Percentiles rank a stretch among this genome's conserved stretches.
Conservation (phyloP, 53 echinoderm and acorn worm genomes). For the Hippasteria phrygiana region DNA sequence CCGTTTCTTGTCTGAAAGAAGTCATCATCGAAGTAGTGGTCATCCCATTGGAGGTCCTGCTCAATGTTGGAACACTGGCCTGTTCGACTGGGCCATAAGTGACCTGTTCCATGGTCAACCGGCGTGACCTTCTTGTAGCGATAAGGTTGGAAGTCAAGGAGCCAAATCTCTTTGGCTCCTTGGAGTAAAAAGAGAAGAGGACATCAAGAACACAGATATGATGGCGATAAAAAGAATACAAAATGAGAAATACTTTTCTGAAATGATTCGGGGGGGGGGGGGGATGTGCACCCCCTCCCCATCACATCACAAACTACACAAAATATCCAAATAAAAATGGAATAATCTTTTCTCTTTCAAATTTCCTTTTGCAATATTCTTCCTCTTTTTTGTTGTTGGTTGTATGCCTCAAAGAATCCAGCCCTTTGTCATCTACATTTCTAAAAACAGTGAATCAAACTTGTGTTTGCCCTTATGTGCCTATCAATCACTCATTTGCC, state of each 20-base stretch:
- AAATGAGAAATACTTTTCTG: neutral
- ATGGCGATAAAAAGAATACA: neutral
- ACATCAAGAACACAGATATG: neutral
- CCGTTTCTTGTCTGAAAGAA: slow-evolving; percentile 65
- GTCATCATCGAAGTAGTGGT: slow-evolving; percentile 74
- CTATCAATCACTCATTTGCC: too few relatives aligned
- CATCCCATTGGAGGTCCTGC: slow-evolving; percentile 32
- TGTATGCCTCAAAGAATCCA: too few relatives aligned
- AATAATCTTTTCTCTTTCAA: too few relatives aligned
- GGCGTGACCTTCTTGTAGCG: slow-evolving; percentile 43
- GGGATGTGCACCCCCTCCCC: too few relatives aligned
- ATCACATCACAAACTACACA: too few relatives aligned
- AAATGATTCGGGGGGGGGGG: too few relatives aligned
- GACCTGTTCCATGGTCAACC: slow-evolving; percentile 50
- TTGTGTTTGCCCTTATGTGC: too few relatives aligned
- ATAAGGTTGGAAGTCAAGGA: slow-evolving; percentile 86
- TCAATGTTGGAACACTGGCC: slow-evolving; percentile 78
- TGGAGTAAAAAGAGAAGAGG: neutral
- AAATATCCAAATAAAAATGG: too few relatives aligned
- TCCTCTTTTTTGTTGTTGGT: too few relatives aligned
- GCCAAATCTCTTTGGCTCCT: slow-evolving; percentile 84
- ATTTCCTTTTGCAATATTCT: too few relatives aligned
- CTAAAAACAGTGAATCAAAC: too few relatives aligned
- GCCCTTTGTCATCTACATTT: too few relatives aligned
- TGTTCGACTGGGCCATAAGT: slow-evolving; percentile 56